Percentiles rank a stretch among this genome's conserved stretches.
These are phyloP conservation scores for Nomada ruficornis DNA, from an alignment of 2,888 invertebrate genomes.

Conservation along the genomic window DNA sequence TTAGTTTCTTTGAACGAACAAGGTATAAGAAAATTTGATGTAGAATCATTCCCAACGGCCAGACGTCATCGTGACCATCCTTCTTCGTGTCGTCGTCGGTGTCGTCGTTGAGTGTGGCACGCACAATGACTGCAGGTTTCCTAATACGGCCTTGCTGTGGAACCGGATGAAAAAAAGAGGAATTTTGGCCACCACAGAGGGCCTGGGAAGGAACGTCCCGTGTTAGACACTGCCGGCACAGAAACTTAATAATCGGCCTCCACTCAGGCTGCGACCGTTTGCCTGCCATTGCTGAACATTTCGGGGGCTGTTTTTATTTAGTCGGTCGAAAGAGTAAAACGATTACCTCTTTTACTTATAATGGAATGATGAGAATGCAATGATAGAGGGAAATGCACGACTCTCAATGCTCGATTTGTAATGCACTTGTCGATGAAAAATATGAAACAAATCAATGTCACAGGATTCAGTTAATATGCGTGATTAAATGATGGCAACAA, in stretches of 20 bases:
- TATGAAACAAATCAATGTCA: no score
- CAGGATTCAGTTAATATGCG: no score
- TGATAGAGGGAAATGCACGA: no score
- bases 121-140: conserved; percentile 82
- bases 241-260: conserved; percentile 64
- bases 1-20: no score
- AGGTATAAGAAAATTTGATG: background rate
- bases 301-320: no score
- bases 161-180: conserved; percentile 74
- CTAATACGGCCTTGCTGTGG: conserved; percentile 78
- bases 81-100: conserved; percentile 52
- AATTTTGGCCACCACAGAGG: conserved; percentile 76
- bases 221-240: conserved; percentile 58
- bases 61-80: conserved; percentile 35
- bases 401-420: no score
- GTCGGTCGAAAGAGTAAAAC: no score
- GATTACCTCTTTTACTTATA: no score
- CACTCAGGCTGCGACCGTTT: background rate
- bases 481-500: no score
- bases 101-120: conserved; percentile 69
- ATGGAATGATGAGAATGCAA: no score
- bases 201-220: conserved; percentile 67
- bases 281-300: no score
- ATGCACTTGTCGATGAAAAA: no score
- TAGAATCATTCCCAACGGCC: conserved; percentile 13